Percentiles rank a stretch among this genome's conserved stretches.
These are phyloP conservation scores for Hetaerina americana DNA, from an alignment of 1,140 invertebrate genomes.

Conservation along the genomic window DNA sequence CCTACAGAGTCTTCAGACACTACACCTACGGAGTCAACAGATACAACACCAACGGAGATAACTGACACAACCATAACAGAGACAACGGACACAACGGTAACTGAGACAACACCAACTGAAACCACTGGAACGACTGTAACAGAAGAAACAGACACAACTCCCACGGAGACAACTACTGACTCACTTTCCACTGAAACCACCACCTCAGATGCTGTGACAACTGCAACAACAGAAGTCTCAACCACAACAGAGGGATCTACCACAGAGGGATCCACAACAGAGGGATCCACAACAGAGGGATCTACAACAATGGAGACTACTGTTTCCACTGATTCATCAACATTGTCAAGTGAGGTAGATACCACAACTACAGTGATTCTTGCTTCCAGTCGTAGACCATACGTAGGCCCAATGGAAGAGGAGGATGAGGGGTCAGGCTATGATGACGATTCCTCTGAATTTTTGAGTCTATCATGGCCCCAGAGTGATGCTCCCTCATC, in stretches of 20 bases:
- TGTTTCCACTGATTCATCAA: slow-evolving; percentile 6
- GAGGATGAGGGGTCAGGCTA: not conserved
- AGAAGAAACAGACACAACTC: slow-evolving; percentile 3
- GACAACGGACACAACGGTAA: not conserved
- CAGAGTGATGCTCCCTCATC: not conserved
- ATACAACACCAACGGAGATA: slow-evolving; percentile 11
- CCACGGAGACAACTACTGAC: slow-evolving; percentile 14
- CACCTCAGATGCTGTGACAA: slow-evolving; percentile 6
- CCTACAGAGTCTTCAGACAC: slow-evolving; percentile 12
- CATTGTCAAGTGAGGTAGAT: not conserved
- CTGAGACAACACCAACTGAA: slow-evolving; percentile 7
- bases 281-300: slow-evolving; percentile 10
- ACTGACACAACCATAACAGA: slow-evolving; percentile 1
- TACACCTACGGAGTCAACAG: slow-evolving; percentile 13
- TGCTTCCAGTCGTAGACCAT: slow-evolving; percentile 8
- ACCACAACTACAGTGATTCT: slow-evolving; percentile 10
- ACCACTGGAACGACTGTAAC: slow-evolving; percentile 10
- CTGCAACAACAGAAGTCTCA: slow-evolving; percentile 13
- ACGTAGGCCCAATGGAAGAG: not conserved
- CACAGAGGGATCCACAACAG: slow-evolving; percentile 13
- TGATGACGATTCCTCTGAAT: not conserved
- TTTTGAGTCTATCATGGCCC: not conserved
- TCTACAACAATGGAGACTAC: slow-evolving; percentile 10
- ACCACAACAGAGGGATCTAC: slow-evolving; percentile 12
- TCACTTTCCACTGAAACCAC: too few species aligned